Evolutionary conservation across 2,888 invertebrate genomes (phyloP).

Genomic region (Zhuqinia jingwanae): DNA sequence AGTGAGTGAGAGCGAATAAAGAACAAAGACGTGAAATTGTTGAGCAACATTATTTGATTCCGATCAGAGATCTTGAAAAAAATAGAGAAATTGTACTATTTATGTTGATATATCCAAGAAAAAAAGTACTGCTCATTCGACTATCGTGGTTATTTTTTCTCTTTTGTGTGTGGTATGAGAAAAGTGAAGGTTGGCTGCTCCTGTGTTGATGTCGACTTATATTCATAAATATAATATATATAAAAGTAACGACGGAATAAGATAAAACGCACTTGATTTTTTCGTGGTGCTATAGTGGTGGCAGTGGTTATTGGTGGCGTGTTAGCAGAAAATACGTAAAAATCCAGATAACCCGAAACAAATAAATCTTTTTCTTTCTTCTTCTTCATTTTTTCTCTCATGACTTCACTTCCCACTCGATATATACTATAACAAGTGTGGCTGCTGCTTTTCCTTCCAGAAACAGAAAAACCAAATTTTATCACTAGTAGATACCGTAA

Average conservation of each 20-base stretch:
- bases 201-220: too few relatives aligned
- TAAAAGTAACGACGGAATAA: conserved; percentile 27
- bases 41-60: conserved; percentile 56
- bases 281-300: conserved; percentile 37
- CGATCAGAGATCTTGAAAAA: conserved; percentile 41
- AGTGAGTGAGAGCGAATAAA: conserved; percentile 45
- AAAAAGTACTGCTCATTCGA: background rate
- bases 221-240: conserved; percentile 13
- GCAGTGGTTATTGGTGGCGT: conserved; percentile 66
- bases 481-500: conserved; percentile 34
- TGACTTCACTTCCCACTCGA: background rate
- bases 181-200: conserved; percentile 27
- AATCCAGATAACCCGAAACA: conserved; percentile 64
- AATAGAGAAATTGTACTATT: conserved; percentile 43
- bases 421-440: background rate
- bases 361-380: conserved; percentile 59
- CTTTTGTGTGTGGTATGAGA: background rate
- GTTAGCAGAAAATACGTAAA: conserved; percentile 59
- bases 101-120: conserved; percentile 36
- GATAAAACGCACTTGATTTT: conserved; percentile 41
- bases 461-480: conserved; percentile 47
- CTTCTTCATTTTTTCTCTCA: conserved; percentile 49
- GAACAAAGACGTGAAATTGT: conserved; percentile 48
- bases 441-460: conserved; percentile 15
- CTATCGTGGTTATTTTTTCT: background rate